Evolutionary conservation across 2,888 invertebrate species (phyloP).

Genomic region (Corythucha ciliata): DNA sequence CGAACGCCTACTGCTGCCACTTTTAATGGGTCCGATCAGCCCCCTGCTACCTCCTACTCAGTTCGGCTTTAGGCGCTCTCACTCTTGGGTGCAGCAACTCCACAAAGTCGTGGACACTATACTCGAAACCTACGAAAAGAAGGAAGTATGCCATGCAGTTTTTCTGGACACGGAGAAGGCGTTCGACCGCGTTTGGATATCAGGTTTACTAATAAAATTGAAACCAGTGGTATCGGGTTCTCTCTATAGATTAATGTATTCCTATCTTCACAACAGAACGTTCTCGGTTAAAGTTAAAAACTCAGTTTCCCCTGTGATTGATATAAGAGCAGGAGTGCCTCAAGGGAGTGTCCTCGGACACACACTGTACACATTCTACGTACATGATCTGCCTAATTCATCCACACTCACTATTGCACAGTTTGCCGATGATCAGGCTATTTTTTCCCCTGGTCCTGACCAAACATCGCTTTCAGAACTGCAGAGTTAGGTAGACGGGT

Average conservation of each 20-base stretch:
- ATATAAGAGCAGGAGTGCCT: conserved; percentile 2
- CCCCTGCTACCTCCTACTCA: no score
- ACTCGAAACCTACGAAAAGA: no score
- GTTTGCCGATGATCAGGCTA: conserved; percentile 1
- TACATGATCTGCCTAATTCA: neutral
- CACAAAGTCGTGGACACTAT: no score
- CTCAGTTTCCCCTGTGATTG: neutral
- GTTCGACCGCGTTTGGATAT: no score
- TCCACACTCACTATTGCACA: neutral
- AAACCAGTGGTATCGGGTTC: neutral
- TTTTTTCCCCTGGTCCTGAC: neutral
- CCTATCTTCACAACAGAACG: neutral
- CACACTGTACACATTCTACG: no score
- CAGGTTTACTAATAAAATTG: no score
- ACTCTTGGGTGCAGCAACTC: no score
- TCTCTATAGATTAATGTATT: neutral
- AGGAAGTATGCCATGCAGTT: no score
- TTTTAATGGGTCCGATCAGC: no score
- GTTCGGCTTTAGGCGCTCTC: no score
- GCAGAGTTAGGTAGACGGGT: neutral
- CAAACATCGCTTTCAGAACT: neutral
- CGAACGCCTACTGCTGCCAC: no score
- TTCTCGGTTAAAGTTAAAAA: neutral
- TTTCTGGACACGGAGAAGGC: no score
- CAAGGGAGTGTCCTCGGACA: neutral